phyloP scores from a whole-genome alignment of 1,140 invertebrate genomes.

The Sitodiplosis mosellana region DNA sequence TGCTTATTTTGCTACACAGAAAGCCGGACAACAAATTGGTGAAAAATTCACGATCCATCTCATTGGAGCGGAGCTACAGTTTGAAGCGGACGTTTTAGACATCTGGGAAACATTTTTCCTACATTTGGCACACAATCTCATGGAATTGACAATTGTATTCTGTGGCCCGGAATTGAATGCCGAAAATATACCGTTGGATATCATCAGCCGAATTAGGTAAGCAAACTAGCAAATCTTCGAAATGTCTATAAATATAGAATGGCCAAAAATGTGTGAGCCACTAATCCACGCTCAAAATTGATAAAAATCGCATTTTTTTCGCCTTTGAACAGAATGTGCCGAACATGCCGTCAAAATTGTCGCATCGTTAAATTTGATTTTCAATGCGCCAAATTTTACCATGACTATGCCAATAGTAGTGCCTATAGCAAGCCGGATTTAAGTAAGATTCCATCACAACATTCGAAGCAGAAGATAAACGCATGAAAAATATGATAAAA shows the following conservation, averaged over 20 bases:
- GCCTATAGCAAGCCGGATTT: conserved; percentile 30
- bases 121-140: conserved; percentile 36
- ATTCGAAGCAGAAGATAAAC: not conserved
- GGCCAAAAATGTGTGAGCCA: no score
- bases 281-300: no score
- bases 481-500: not conserved
- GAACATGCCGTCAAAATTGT: conserved; percentile 24
- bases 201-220: conserved; percentile 28
- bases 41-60: conserved; percentile 14
- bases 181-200: conserved; percentile 28
- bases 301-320: no score
- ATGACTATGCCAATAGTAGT: conserved; percentile 27
- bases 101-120: conserved; percentile 54
- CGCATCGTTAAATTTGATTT: conserved; percentile 32
- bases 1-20: conserved; percentile 35
- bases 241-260: not conserved
- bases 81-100: conserved; percentile 41
- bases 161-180: conserved; percentile 42
- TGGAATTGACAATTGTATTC: conserved; percentile 35
- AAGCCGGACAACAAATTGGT: conserved; percentile 17
- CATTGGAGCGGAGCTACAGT: conserved; percentile 45
- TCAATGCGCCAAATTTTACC: conserved; percentile 32
- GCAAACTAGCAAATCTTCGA: no score
- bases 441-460: conserved; percentile 13
- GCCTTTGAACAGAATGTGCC: conserved; percentile 24